Percentiles rank a stretch among this genome's conserved stretches.
These are phyloP conservation scores for Onychostruthus taczanowskii DNA, from an alignment of 2,113 vertebrate species.

Conservation along the genomic window DNA sequence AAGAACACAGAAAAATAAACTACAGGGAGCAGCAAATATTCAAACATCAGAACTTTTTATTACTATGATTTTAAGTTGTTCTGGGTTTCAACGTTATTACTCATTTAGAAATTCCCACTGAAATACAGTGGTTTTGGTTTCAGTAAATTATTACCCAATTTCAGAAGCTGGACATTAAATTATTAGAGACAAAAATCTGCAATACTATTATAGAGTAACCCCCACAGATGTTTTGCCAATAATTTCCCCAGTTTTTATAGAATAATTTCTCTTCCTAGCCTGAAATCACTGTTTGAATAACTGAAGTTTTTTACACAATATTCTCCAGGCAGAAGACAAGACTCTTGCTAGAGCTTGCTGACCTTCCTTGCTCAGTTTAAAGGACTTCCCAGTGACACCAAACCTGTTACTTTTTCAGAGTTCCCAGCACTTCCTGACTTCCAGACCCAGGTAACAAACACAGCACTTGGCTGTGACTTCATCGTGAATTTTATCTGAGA, in stretches of 20 bases:
- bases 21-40: background rate
- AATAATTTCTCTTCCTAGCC: background rate
- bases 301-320: background rate
- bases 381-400: background rate
- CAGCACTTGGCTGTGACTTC: background rate
- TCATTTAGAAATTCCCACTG: background rate
- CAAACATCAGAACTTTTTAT: background rate
- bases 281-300: background rate
- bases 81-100: background rate
- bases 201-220: background rate
- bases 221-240: background rate
- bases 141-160: background rate
- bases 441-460: background rate
- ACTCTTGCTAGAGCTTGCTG: background rate
- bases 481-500: background rate
- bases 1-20: background rate
- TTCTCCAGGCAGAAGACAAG: background rate
- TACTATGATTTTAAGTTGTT: background rate
- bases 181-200: background rate
- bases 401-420: background rate
- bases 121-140: background rate
- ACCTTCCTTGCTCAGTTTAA: background rate
- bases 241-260: background rate
- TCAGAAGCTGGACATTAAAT: background rate
- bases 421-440: background rate